Evolutionary conservation across 2,113 vertebrate species (phyloP).

Genomic region (Brienomyrus longianalis): DNA sequence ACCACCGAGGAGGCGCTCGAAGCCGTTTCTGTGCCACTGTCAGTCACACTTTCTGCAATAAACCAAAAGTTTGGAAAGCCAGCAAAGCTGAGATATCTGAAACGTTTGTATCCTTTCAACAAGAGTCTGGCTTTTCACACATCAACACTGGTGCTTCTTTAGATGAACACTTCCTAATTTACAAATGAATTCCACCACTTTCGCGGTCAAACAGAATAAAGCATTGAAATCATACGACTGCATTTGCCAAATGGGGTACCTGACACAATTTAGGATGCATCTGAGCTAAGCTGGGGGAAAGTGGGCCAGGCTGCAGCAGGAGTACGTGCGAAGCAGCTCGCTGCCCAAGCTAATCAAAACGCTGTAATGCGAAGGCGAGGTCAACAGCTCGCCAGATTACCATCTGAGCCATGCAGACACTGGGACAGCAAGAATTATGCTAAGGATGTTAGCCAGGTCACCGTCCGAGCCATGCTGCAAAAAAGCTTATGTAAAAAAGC

Average conservation of each 20-base stretch:
- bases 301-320: background rate
- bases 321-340: background rate
- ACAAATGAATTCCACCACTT: background rate
- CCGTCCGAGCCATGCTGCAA: background rate
- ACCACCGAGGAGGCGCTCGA: too few relatives aligned
- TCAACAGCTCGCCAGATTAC: background rate
- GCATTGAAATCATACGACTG: background rate
- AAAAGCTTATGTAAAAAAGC: background rate
- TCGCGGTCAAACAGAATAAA: background rate
- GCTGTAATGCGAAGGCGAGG: background rate
- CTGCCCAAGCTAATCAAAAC: background rate
- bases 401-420: background rate
- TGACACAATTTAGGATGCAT: background rate
- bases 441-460: background rate
- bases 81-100: background rate
- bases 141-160: background rate
- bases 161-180: background rate
- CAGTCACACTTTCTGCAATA: background rate
- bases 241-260: background rate
- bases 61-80: background rate
- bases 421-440: background rate
- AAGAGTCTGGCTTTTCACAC: background rate
- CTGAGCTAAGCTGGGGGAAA: background rate
- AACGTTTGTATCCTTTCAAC: background rate
- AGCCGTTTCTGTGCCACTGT: background rate